Evolutionary conservation across 2,113 vertebrate species (phyloP).

Genomic region (Pteronura brasiliensis): DNA sequence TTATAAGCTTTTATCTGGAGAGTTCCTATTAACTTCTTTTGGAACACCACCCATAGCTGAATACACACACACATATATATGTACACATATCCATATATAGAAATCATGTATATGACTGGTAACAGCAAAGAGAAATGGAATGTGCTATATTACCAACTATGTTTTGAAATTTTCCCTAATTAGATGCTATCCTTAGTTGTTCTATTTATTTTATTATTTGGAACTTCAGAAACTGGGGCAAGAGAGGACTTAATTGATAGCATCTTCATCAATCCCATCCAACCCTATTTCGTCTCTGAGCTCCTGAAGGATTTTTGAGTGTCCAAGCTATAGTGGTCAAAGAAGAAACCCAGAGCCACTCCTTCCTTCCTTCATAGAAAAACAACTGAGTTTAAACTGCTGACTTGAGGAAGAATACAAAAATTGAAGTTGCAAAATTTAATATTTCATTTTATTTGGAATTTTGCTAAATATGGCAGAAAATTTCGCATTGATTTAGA

Average conservation of each 20-base stretch:
- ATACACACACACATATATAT: background rate
- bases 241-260: background rate
- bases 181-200: background rate
- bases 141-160: background rate
- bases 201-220: conserved; percentile 19
- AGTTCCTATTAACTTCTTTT: background rate
- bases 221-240: background rate
- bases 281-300: background rate
- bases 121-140: background rate
- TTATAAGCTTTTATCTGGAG: background rate
- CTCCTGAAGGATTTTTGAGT: background rate
- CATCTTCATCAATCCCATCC: background rate
- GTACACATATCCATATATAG: background rate
- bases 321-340: background rate
- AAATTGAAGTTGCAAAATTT: background rate
- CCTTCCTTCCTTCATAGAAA: background rate
- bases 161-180: background rate
- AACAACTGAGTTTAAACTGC: background rate
- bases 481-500: background rate
- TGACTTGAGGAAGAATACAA: background rate
- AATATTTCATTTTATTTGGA: background rate
- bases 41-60: background rate
- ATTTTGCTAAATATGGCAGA: background rate
- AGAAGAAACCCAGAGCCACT: background rate
- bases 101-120: background rate